These are phyloP conservation scores for Molossus molossus DNA, from an alignment of 2,797 vertebrate genomes.

Conservation along the genomic window DNA sequence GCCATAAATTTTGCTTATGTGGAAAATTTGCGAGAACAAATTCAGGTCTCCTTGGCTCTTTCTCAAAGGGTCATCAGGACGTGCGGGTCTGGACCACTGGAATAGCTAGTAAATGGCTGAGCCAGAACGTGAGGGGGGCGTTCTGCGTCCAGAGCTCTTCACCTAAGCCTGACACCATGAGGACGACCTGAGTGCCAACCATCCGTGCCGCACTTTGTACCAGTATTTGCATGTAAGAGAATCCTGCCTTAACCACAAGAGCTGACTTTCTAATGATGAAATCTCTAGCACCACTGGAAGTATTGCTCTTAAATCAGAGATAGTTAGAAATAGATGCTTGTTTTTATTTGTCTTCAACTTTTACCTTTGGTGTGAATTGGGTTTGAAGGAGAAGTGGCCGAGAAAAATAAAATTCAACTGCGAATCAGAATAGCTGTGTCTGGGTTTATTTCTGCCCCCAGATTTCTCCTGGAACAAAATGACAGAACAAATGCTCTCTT, in stretches of 20 bases:
- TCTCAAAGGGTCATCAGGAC: not conserved
- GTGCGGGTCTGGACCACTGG: not conserved
- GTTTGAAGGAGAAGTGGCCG: not conserved
- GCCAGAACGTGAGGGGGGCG: not conserved
- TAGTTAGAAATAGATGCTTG: not conserved
- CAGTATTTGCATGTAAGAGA: not conserved
- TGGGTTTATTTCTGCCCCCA: not conserved
- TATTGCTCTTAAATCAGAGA: not conserved
- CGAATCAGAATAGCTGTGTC: not conserved
- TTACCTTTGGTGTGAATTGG: not conserved
- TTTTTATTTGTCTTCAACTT: constrained; percentile 10
- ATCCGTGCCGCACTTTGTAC: not conserved
- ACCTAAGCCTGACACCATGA: not conserved
- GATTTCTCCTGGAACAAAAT: not conserved
- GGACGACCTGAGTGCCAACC: not conserved
- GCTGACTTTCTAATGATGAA: not conserved
- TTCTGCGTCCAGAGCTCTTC: not conserved
- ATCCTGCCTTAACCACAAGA: not conserved
- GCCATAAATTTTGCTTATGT: not conserved
- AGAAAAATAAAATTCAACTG: constrained; percentile 29
- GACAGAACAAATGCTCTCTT: not conserved
- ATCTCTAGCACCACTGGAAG: not conserved
- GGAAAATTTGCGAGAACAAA: not conserved
- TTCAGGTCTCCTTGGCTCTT: not conserved
- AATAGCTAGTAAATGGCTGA: not conserved